Evolutionary conservation across 2,113 vertebrate genomes (phyloP).

Genomic region (Chamaea fasciata): DNA sequence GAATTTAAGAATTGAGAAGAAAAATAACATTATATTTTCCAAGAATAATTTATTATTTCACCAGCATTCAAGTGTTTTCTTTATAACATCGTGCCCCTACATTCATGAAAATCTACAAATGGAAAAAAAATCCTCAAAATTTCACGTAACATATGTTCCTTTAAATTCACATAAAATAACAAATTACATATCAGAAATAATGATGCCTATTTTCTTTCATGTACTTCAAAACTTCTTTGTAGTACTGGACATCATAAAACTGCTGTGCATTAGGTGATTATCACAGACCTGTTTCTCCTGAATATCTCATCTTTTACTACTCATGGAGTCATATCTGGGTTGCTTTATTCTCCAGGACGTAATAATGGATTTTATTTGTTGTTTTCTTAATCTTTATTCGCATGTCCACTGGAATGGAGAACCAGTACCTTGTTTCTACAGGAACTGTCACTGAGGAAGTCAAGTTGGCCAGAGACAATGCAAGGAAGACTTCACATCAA

Average conservation of each 20-base stretch:
- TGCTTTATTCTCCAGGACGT: not conserved
- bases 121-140: not conserved
- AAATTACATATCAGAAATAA: not conserved
- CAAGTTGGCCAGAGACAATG: not conserved
- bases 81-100: not conserved
- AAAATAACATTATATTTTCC: not conserved
- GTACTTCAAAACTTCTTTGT: not conserved
- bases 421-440: not conserved
- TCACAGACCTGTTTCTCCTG: not conserved
- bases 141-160: not conserved
- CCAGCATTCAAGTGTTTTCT: not conserved
- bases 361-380: not conserved
- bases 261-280: not conserved
- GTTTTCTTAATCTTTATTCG: not conserved
- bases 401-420: not conserved
- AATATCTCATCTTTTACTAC: not conserved
- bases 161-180: not conserved
- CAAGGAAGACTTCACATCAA: not conserved
- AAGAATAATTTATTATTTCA: not conserved
- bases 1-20: not conserved
- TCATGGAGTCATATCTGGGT: not conserved
- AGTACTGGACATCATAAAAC: not conserved
- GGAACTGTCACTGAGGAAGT: not conserved
- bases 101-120: not conserved
- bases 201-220: not conserved